Evolutionary conservation across 2,888 invertebrate genomes (phyloP).

Genomic region (Hydroisotoma schaefferi): DNA sequence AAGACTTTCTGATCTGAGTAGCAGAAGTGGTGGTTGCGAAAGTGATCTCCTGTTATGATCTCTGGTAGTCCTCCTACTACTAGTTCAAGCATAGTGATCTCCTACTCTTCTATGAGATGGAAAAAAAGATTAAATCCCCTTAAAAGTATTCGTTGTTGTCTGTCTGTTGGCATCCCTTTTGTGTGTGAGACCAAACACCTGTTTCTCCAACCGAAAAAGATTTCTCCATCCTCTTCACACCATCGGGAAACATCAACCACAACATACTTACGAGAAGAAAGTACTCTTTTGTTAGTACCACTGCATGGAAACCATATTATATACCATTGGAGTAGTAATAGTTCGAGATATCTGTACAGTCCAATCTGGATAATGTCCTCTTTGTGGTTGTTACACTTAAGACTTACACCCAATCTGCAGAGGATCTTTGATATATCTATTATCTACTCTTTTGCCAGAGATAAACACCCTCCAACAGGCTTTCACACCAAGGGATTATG

Average conservation of each 20-base stretch:
- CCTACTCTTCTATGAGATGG: slow-evolving; percentile 13
- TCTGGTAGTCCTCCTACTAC: slow-evolving; percentile 4
- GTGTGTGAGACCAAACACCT: slow-evolving; percentile 36
- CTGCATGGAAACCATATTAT: too few relatives aligned
- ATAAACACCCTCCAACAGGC: slow-evolving; percentile 1
- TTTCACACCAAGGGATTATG: background rate
- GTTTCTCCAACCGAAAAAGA: slow-evolving; percentile 17
- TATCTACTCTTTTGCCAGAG: slow-evolving; percentile 6
- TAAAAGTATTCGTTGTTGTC: slow-evolving; percentile 12
- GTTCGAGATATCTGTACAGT: slow-evolving; percentile 3
- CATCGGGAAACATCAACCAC: slow-evolving; percentile 9
- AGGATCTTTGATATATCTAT: too few relatives aligned
- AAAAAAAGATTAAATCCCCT: slow-evolving; percentile 37
- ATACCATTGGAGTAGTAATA: background rate
- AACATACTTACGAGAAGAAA: background rate
- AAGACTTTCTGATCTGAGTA: slow-evolving; percentile 5
- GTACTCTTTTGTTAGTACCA: too few relatives aligned
- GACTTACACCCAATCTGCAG: too few relatives aligned
- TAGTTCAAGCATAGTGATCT: slow-evolving; percentile 8
- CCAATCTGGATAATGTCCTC: slow-evolving; percentile 23
- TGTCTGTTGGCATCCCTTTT: slow-evolving; percentile 23
- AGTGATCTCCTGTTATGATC: slow-evolving; percentile 8
- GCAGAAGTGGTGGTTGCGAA: background rate
- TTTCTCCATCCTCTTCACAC: slow-evolving; percentile 12
- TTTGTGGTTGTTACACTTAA: slow-evolving; percentile 16